Evolutionary conservation across 2,888 invertebrate genomes (phyloP).

Genomic region (Sipunculus nudus): DNA sequence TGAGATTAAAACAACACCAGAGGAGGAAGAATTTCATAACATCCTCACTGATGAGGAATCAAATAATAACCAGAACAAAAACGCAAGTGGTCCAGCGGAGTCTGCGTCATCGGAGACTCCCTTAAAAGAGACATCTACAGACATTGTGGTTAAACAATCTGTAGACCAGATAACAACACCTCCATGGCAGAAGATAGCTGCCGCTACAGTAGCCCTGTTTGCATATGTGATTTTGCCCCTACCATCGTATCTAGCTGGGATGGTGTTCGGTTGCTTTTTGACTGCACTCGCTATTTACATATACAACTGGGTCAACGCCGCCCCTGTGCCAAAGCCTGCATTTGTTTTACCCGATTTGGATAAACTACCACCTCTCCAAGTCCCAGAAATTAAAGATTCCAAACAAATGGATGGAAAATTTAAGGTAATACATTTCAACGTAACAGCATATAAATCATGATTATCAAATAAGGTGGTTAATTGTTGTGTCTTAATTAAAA

Average conservation of each 20-base stretch:
- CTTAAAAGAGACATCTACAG: no score
- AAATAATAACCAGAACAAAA: no score
- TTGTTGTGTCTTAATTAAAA: no score
- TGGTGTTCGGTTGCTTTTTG: constrained; percentile 48
- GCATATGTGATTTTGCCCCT: constrained; percentile 53
- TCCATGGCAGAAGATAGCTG: constrained; percentile 8
- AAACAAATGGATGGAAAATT: constrained; percentile 51
- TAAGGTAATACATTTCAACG: constrained; percentile 47
- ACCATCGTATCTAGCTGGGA: constrained; percentile 56
- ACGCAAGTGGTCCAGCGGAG: no score
- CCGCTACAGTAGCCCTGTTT: constrained; percentile 37
- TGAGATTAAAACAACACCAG: no score
- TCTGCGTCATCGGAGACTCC: no score
- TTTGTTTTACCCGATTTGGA: constrained; percentile 45
- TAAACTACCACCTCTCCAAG: constrained; percentile 49
- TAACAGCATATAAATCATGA: background rate
- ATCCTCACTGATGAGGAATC: no score
- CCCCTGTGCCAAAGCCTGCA: constrained; percentile 40
- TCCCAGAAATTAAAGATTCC: constrained; percentile 51
- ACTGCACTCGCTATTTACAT: constrained; percentile 43
- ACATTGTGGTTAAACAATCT: no score
- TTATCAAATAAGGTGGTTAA: no score
- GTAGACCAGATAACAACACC: no score
- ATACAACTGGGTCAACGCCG: constrained; percentile 48
- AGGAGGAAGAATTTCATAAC: no score